These are phyloP conservation scores for Sarcophilus harrisii DNA, from an alignment of 2,797 vertebrate species.

Conservation along the genomic window DNA sequence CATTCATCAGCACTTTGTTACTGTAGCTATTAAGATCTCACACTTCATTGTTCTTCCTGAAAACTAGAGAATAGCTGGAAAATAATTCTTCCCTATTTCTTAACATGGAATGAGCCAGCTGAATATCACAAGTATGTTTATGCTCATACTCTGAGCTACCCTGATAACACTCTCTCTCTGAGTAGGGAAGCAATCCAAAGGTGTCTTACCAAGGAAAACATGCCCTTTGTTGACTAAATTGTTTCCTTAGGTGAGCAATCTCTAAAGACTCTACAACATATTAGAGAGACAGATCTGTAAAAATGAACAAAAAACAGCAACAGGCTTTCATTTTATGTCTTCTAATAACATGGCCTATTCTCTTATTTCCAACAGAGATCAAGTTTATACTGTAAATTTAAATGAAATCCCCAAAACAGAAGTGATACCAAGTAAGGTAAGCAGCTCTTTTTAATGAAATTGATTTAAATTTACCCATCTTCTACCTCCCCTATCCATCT, in stretches of 20 bases:
- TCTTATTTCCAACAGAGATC: slow-evolving; percentile 90
- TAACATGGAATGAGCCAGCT: slow-evolving; percentile 78
- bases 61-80: slow-evolving; percentile 59
- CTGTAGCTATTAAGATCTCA: slow-evolving; percentile 78
- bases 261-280: slow-evolving; percentile 64
- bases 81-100: slow-evolving; percentile 71
- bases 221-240: slow-evolving; percentile 41
- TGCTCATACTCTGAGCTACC: slow-evolving; percentile 55
- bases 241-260: slow-evolving; percentile 69
- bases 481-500: neutral
- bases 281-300: slow-evolving; percentile 70
- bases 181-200: slow-evolving; percentile 27
- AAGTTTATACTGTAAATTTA: slow-evolving; percentile 98
- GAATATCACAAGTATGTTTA: slow-evolving; percentile 67
- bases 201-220: slow-evolving; percentile 66
- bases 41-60: slow-evolving; percentile 73
- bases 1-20: slow-evolving; percentile 70
- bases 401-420: slow-evolving; percentile 96
- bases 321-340: slow-evolving; percentile 59
- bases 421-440: slow-evolving; percentile 97
- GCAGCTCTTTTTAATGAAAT: slow-evolving; percentile 67
- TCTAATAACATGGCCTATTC: slow-evolving; percentile 59
- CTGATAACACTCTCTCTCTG: neutral
- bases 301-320: slow-evolving; percentile 47
- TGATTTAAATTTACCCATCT: slow-evolving; percentile 19